These are phyloP conservation scores for Salpingus planirostris DNA, from an alignment of 2,888 invertebrate species.

Conservation along the genomic window DNA sequence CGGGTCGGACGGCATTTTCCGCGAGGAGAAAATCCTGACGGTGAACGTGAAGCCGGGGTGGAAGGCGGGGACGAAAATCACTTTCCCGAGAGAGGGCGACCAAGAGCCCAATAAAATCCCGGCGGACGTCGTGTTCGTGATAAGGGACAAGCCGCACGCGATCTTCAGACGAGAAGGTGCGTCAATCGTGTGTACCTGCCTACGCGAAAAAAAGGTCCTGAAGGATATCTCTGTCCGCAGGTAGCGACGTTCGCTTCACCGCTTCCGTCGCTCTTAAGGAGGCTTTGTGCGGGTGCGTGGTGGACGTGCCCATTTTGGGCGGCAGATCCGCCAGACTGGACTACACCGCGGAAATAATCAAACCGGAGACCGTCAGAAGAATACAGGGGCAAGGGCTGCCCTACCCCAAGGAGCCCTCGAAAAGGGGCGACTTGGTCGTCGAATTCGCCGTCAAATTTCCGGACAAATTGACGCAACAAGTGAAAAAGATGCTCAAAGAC, in stretches of 20 bases:
- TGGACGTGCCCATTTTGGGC: slow-evolving; percentile 77
- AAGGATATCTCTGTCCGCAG: too few species aligned
- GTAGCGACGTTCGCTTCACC: slow-evolving; percentile 79
- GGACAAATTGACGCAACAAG: slow-evolving; percentile 37
- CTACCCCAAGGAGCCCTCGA: slow-evolving; percentile 79
- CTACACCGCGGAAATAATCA: slow-evolving; percentile 68
- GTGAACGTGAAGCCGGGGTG: slow-evolving; percentile 92
- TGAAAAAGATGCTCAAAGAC: slow-evolving; percentile 18
- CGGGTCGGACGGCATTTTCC: slow-evolving; percentile 53
- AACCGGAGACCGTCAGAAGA: slow-evolving; percentile 74
- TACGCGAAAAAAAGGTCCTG: too few species aligned
- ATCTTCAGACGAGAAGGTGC: slow-evolving; percentile 82
- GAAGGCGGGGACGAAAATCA: slow-evolving; percentile 96
- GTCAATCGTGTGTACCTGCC: too few species aligned
- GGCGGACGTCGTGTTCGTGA: slow-evolving; percentile 90
- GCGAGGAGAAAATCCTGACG: slow-evolving; percentile 85
- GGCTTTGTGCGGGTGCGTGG: slow-evolving; percentile 77
- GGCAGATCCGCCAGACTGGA: slow-evolving; percentile 68
- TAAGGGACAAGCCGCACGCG: slow-evolving; percentile 83
- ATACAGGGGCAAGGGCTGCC: slow-evolving; percentile 84
- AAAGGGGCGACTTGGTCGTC: slow-evolving; percentile 82
- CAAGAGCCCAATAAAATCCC: slow-evolving; percentile 83
- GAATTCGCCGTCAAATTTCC: slow-evolving; percentile 92
- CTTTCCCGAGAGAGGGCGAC: slow-evolving; percentile 92
- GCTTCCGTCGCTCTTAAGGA: slow-evolving; percentile 75